Conservation (phyloP, 2,797 vertebrate genomes). For the Tenualosa ilisha region DNA sequence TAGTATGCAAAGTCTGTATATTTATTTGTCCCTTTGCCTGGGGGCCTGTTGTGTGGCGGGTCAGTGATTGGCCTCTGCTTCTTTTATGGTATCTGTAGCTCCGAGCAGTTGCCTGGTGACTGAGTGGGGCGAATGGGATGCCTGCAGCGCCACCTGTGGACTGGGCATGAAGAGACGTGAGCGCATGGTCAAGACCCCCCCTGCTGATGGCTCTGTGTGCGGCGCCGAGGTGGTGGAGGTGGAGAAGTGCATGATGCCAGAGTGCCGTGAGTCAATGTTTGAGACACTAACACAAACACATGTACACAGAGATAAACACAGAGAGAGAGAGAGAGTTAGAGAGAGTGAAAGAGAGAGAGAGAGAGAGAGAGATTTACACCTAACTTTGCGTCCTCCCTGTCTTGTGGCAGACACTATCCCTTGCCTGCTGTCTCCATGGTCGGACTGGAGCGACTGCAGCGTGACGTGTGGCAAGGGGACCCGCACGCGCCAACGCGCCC, state of each 20-base stretch:
- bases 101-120: slow-evolving; percentile 95
- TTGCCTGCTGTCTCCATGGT: slow-evolving; percentile 93
- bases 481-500: slow-evolving; percentile 86
- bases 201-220: slow-evolving; percentile 92
- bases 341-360: neutral
- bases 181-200: slow-evolving; percentile 94
- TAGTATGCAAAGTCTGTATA: neutral
- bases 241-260: slow-evolving; percentile 99
- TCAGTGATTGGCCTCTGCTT: neutral
- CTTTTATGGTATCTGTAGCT: slow-evolving; percentile 68
- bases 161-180: slow-evolving; percentile 91
- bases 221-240: slow-evolving; percentile 88
- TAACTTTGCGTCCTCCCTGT: neutral
- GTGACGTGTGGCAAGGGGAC: slow-evolving; percentile 93
- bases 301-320: neutral
- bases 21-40: neutral
- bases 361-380: neutral
- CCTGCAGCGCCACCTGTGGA: slow-evolving; percentile 96
- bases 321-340: neutral
- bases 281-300: no score
- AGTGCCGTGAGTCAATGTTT: slow-evolving; percentile 89
- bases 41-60: neutral
- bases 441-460: slow-evolving; percentile 98
- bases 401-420: slow-evolving; percentile 88
- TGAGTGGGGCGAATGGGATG: slow-evolving; percentile 96